A percentile compares a stretch with the other conserved stretches of the same genome.
Conservation (phyloP, 2,113 vertebrate genomes). For the Vulpes vulpes region DNA sequence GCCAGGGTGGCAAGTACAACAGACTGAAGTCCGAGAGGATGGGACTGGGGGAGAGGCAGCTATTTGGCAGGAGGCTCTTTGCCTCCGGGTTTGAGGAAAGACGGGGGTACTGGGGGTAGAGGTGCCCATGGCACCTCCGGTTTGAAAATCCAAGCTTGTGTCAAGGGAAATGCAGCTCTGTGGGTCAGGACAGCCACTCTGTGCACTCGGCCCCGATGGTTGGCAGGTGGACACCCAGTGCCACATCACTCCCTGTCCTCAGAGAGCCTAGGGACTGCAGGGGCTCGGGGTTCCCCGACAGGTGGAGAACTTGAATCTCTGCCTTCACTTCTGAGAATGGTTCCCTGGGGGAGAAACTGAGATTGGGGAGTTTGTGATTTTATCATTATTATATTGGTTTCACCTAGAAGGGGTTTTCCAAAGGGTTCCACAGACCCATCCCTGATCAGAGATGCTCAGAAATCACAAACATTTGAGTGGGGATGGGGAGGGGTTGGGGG, state of each 20-base stretch:
- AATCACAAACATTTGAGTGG: not conserved
- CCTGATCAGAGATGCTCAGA: not conserved
- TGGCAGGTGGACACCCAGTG: too few species aligned
- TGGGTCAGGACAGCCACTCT: not conserved
- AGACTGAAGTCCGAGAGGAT: not conserved
- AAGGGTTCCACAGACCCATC: not conserved
- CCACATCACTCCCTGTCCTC: not conserved
- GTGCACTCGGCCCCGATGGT: not conserved
- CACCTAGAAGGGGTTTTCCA: not conserved
- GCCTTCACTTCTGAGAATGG: not conserved
- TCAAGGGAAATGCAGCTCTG: not conserved
- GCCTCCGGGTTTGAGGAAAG: not conserved
- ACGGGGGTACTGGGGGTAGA: accelerated
- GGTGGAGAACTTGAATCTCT: not conserved
- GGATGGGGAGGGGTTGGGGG: not conserved
- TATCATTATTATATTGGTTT: not conserved
- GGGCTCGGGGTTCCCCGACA: not conserved
- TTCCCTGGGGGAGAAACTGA: not conserved
- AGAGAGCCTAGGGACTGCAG: not conserved
- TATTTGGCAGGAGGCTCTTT: not conserved
- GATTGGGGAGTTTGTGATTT: too few species aligned
- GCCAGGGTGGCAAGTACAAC: not conserved
- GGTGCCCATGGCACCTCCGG: not conserved
- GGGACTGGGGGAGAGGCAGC: accelerated
- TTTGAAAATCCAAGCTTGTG: not conserved